A percentile compares a stretch with the other conserved stretches of the same genome.
phyloP scores from a whole-genome alignment of 2,797 vertebrate species.

The Melanotaenia maccullochi region DNA sequence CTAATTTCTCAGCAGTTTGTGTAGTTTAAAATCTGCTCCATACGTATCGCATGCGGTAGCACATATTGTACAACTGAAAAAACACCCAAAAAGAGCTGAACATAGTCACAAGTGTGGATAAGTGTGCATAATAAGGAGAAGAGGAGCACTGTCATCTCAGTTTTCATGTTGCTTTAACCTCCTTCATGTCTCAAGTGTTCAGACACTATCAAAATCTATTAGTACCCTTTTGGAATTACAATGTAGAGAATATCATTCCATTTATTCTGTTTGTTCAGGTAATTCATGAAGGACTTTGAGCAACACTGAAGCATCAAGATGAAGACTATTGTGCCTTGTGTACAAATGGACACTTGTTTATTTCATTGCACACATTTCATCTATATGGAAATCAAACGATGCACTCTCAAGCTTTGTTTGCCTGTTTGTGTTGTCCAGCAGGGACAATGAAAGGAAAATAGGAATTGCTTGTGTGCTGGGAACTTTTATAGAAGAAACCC shows the following conservation, averaged over 20 bases:
- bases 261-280: conserved; percentile 81
- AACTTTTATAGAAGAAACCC: conserved; percentile 70
- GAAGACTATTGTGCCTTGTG: conserved; percentile 80
- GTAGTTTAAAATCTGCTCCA: conserved; percentile 13
- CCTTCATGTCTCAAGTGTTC: conserved; percentile 79
- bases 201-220: conserved; percentile 80
- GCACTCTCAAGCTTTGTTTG: conserved; percentile 71
- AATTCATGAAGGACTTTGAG: conserved; percentile 76
- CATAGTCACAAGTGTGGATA: conserved; percentile 50
- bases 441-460: conserved; percentile 77
- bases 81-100: conserved; percentile 42
- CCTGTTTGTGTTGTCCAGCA: conserved; percentile 76
- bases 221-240: conserved; percentile 73
- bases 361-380: conserved; percentile 80
- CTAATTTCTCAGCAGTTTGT: neutral
- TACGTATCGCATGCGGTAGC: conserved; percentile 6
- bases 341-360: conserved; percentile 81
- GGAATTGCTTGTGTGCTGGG: conserved; percentile 65
- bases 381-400: conserved; percentile 84
- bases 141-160: conserved; percentile 62
- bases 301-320: conserved; percentile 79
- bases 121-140: conserved; percentile 66
- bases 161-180: conserved; percentile 74
- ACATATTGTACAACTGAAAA: conserved; percentile 30
- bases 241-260: conserved; percentile 70